Base-by-base conservation (phyloP, 2,113 vertebrate genomes). In the Paracanthobrama guichenoti region DNA sequence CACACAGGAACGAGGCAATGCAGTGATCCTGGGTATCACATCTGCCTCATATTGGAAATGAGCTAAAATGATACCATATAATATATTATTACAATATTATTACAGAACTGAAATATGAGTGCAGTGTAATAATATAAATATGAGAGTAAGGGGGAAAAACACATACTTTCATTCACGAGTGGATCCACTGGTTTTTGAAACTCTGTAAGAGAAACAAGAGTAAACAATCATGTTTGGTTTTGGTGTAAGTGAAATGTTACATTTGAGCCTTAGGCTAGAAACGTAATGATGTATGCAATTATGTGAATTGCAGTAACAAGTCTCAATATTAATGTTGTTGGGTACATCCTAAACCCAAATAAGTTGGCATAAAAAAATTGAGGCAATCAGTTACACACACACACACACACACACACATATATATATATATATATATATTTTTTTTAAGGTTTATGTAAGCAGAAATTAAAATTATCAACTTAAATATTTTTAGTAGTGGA, bases 1-100 rank as follows among this genome's bases (percentile, higher is more conserved):
- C 81, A 93, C 92, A 86, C 91, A 92, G 28, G 92, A 92, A 28
- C 42, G 11, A 8, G 78, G 84, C 79, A 93, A 85, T 26, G 90
- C 92, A 0, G 0, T 88, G 64, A 92, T 87, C 74, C 66, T 90
- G 73, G 86, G 83, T 24, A 85, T 86, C 4, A 93, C 91, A 0
- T 90, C 66, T 4, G 88, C 92, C 46, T 59, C 69, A 12, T 82
- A 64, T 48, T 67, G 0, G 13, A 86, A 59, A 16, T 60, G 0
- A 7, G 69, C 90, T 91, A 67, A 69, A 62, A 12, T 55, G 6
- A 60, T 20, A 39, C 14, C 9, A 35, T 59, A 11, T 42, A 55
- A 55, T 28, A 0, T 5, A 39, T 48, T 0, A 67, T 67, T 9
- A n/a, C 16, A 46, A 22, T 14, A 44, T 46, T 4, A 28, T 84